Base-by-base conservation (phyloP, 2,113 vertebrate species). In the Psittacara wagleri region DNA sequence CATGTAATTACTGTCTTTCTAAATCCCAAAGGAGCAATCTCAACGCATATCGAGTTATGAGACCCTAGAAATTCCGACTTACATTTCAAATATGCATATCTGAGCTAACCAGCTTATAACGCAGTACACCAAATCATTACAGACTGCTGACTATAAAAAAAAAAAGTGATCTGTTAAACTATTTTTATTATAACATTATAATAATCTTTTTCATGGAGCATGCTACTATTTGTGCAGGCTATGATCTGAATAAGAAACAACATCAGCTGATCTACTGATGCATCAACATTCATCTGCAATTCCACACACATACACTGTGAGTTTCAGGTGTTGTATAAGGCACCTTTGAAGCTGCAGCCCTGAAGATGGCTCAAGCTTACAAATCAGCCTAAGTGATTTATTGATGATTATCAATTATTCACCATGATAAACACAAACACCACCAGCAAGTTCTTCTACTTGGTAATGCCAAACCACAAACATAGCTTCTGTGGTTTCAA, bases 1-100 rank as follows among this genome's bases (percentile, higher is more conserved):
- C 25, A 67, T 66, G 59, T 74, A 92, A 94, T 96, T 96, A 91
- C 29, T 51, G n/a, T 86, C 78, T 89, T 86, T 92, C 41, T 90
- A 82, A 96, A 94, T 94, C 74, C 54, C 90, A 64, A 43, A 72
- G 51, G 55, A 93, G 41, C n/a, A 33, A 48, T 67, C 33, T 90
- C 46, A 88, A 88, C 78, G 37, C 59, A 46, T 41, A 85, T 5
- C 1, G 4, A 61, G 37, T 74, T 96, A 77, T 29, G 43, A 96
- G 86, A 39, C 64, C 76, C 55, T 83, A 78, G 93, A 86, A 93
- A 79, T 61, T 86, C 85, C 72, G 90, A 80, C 64, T 90, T 95
- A 77, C 12, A 77, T 90, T 96, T 95, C 90, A 94, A 86, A 88
- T 83, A 81, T 16, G 23, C 57, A 29, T 55, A 49, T 92, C 76